phyloP scores from a whole-genome alignment of 1,140 invertebrate species.

The Cyclargus thomasi region DNA sequence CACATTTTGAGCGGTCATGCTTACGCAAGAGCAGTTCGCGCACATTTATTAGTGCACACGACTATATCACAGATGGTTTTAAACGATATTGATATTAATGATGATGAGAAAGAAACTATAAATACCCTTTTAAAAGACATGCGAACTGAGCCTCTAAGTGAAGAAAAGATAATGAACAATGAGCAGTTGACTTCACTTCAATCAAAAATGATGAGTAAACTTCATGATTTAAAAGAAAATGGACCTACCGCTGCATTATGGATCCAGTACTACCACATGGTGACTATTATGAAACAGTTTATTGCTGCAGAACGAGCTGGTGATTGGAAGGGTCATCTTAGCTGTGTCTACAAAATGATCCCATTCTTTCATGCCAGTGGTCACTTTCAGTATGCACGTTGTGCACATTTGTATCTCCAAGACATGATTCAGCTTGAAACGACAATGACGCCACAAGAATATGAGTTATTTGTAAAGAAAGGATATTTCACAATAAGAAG shows the following conservation, averaged over 20 bases:
- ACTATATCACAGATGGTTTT: too few relatives aligned
- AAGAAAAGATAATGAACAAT: too few relatives aligned
- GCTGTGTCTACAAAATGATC: conserved; percentile 1
- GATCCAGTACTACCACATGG: conserved; percentile 9
- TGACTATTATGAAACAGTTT: conserved; percentile 14
- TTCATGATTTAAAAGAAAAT: neutral
- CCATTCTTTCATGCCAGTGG: conserved; percentile 17
- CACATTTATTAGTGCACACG: neutral
- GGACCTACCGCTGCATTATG: neutral
- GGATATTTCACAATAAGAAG: conserved; percentile 16
- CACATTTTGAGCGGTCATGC: conserved; percentile 6
- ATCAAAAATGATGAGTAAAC: neutral
- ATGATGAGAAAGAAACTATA: too few relatives aligned
- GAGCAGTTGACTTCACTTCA: neutral
- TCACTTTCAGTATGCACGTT: conserved; percentile 13
- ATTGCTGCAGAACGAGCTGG: conserved; percentile 12
- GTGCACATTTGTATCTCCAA: conserved; percentile 10
- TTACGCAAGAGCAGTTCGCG: neutral
- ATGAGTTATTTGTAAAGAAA: conserved; percentile 10
- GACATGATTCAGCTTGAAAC: neutral
- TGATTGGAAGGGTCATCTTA: neutral
- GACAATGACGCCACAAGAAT: conserved; percentile 5
- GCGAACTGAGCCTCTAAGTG: too few relatives aligned
- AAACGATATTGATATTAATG: too few relatives aligned
- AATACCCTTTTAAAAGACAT: too few relatives aligned